These are phyloP conservation scores for Sceloporus tristichus DNA, from an alignment of 2,113 vertebrate genomes.

Conservation along the genomic window DNA sequence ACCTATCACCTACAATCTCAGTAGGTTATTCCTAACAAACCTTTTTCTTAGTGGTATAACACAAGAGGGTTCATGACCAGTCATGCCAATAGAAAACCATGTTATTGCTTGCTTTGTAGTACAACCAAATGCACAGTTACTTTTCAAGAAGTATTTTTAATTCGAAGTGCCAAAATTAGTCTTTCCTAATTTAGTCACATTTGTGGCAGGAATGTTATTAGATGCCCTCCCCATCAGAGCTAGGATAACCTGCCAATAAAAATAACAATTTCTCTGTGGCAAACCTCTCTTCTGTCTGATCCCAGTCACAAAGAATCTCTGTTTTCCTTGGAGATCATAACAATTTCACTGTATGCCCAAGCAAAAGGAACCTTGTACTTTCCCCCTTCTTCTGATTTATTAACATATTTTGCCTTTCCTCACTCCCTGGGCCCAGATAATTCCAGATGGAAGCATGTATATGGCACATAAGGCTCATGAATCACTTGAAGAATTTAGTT, in stretches of 20 bases:
- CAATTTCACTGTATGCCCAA: not conserved
- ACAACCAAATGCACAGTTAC: not conserved
- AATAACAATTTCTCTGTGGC: conserved; percentile 25
- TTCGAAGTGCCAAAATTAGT: conserved; percentile 1
- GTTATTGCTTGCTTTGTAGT: not conserved
- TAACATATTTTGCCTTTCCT: not conserved
- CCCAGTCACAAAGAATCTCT: accelerated
- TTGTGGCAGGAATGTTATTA: not conserved
- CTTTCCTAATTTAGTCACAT: conserved; percentile 18
- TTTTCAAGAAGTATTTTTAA: not conserved
- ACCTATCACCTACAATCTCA: not conserved
- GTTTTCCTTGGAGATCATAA: conserved; percentile 4
- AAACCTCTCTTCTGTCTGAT: not conserved
- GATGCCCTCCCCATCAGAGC: not conserved
- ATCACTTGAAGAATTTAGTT: conserved; percentile 28
- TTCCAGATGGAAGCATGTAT: not conserved
- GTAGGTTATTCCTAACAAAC: not conserved
- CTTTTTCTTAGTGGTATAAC: accelerated
- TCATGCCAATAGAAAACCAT: not conserved
- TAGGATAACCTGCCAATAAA: not conserved
- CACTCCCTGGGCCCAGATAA: not conserved
- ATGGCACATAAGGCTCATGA: not conserved
- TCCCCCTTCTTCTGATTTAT: conserved; percentile 5
- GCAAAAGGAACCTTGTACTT: not conserved
- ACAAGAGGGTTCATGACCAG: not conserved